phyloP scores from a whole-genome alignment of 2,113 vertebrate genomes.

The Hassar affinis region DNA sequence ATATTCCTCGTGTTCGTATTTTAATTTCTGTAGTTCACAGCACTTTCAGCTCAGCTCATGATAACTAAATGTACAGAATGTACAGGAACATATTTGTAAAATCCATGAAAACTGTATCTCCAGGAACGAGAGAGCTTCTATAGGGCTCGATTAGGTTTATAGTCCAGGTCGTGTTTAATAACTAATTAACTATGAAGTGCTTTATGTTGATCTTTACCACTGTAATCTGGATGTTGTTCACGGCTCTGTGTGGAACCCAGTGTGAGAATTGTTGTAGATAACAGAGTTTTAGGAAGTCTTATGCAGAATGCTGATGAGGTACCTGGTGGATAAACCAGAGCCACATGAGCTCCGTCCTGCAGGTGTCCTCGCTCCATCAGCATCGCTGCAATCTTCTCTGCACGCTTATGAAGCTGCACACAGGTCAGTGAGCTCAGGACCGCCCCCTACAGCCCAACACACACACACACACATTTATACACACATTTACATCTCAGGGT shows the following conservation, averaged over 20 bases:
- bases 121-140: not conserved
- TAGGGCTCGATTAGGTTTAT: too few species aligned
- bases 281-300: not conserved
- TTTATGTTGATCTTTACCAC: not conserved
- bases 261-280: not conserved
- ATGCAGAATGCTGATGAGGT: constrained; percentile 31
- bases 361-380: constrained; percentile 91
- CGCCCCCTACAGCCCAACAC: constrained; percentile 78
- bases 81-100: not conserved
- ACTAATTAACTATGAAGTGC: not conserved
- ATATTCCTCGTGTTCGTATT: too few species aligned
- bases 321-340: constrained; percentile 96
- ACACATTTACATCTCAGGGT: too few species aligned
- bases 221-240: not conserved
- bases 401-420: constrained; percentile 92
- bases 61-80: not conserved
- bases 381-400: constrained; percentile 94
- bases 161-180: not conserved
- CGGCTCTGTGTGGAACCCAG: not conserved
- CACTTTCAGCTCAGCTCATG: too few species aligned
- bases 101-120: not conserved
- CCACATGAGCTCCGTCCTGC: constrained; percentile 94
- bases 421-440: constrained; percentile 95
- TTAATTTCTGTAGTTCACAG: not conserved
- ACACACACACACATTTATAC: not conserved